A percentile compares a stretch with the other conserved stretches of the same genome.
Conservation (phyloP, 1,140 invertebrate genomes). For the Atta texana region DNA sequence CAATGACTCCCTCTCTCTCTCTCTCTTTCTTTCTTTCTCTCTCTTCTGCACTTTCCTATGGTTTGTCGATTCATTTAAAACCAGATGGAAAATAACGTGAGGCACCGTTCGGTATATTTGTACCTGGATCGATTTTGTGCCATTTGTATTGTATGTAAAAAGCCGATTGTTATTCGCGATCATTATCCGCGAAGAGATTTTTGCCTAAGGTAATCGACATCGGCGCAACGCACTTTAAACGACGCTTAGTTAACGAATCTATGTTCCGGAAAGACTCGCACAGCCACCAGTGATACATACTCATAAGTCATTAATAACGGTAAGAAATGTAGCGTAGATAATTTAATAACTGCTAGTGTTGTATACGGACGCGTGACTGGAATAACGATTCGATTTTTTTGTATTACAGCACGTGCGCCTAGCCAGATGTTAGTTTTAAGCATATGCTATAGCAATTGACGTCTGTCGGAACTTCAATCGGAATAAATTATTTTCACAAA, state of each 20-base stretch:
- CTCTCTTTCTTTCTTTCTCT: background rate
- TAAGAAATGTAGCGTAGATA: conserved; percentile 62
- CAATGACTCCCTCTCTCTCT: conserved; percentile 1
- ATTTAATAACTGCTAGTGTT: conserved; percentile 63
- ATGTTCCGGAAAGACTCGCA: conserved; percentile 57
- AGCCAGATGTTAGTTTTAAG: conserved; percentile 37
- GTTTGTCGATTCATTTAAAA: background rate
- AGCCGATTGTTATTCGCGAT: background rate
- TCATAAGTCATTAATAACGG: conserved; percentile 74
- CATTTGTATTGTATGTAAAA: background rate
- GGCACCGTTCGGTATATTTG: conserved; percentile 46
- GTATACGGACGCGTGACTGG: conserved; percentile 25
- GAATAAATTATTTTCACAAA: conserved; percentile 23
- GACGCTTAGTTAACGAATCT: conserved; percentile 46
- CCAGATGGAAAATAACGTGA: background rate
- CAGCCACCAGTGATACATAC: conserved; percentile 64
- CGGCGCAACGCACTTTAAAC: background rate
- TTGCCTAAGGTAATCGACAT: background rate
- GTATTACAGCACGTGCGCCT: conserved; percentile 25
- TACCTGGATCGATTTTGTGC: conserved; percentile 49
- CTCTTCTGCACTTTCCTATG: background rate
- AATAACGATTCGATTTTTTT: conserved; percentile 28
- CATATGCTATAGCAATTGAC: background rate
- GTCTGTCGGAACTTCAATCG: background rate
- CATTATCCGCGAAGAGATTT: conserved; percentile 4